Base-by-base conservation (phyloP, 2,888 invertebrate genomes). In the Parnassius glacialis region DNA sequence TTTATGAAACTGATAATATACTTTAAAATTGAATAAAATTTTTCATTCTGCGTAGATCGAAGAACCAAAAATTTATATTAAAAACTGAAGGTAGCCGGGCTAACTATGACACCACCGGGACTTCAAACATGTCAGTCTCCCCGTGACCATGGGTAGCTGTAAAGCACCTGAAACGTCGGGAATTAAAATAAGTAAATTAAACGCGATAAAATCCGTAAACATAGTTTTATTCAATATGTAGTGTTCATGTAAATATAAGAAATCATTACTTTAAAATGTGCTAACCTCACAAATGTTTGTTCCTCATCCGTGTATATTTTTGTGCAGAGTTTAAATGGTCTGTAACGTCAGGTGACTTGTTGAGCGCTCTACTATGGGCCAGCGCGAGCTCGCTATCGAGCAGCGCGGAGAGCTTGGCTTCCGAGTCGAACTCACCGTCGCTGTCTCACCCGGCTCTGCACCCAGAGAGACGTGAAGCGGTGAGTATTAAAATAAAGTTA, bases 281-380 rank as follows among this genome's bases (percentile, higher is more conserved):
- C 48, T 48, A 48, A 13, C 7, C 1, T 13, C 3, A 34, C 20
- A 10, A 16, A 20, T 20, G 50, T 50, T 12, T 43, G 10, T 16
- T 20, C 52, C 55, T 50, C 55, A 64, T 51, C 10, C 16, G 48
- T 44, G 44, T 41, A 51, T 60, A 61, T 56, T 57, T 57, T 52
- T 52, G 52, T 48, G 51, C 53, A 83, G 72, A 79, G 53, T 55
- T 61, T 55, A 45, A 50, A 52, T 62, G 56, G 45, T 58, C 48
- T 56, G 68, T 79, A 74, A 20, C 44, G 81, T 83, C 75, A 91
- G 91, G 85, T 84, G 91, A 91, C 88, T 88, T 91, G 88, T 87
- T 91, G 84, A 89, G 90, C 80, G 85, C 89, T 67, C 76, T 92
- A 64, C 85, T 91, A 78, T 91, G 91, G 90, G 82, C 83, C 65